Percentiles rank a stretch among this genome's conserved stretches.
These are phyloP conservation scores for Rhadinocentrus ornatus DNA, from an alignment of 2,797 vertebrate genomes.

Conservation along the genomic window DNA sequence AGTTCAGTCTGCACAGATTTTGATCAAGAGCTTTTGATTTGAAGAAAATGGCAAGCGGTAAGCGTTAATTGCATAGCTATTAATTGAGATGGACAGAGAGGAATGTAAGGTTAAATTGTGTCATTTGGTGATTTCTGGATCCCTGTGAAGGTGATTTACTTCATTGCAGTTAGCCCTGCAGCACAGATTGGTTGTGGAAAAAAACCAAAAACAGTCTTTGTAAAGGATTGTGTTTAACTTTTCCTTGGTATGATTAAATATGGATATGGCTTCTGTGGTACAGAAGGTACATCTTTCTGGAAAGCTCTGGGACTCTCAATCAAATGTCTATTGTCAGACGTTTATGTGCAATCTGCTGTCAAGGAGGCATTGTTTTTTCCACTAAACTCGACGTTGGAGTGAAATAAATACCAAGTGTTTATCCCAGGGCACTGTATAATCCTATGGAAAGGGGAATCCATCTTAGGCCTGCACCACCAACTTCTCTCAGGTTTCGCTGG, in stretches of 20 bases:
- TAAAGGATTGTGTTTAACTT: not conserved
- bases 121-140: conserved; percentile 19
- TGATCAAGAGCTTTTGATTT: conserved; percentile 59
- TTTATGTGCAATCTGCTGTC: conserved; percentile 1
- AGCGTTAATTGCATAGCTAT: conserved; percentile 37
- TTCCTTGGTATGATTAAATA: not conserved
- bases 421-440: not conserved
- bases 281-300: conserved; percentile 9
- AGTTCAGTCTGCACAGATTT: conserved; percentile 62
- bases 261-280: conserved; percentile 8
- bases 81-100: conserved; percentile 65
- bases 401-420: not conserved
- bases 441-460: not conserved
- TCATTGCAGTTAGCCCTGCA: conserved; percentile 4
- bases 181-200: not conserved
- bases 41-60: conserved; percentile 56
- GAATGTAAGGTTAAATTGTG: conserved; percentile 64
- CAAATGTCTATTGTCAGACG: not conserved
- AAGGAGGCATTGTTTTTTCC: not conserved
- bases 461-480: not conserved
- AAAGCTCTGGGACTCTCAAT: conserved; percentile 8
- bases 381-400: not conserved
- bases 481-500: not conserved
- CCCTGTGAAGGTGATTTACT: conserved; percentile 4
- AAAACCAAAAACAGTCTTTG: not conserved